phyloP scores from a whole-genome alignment of 1,140 invertebrate genomes.

The Trachymyrmex septentrionalis region DNA sequence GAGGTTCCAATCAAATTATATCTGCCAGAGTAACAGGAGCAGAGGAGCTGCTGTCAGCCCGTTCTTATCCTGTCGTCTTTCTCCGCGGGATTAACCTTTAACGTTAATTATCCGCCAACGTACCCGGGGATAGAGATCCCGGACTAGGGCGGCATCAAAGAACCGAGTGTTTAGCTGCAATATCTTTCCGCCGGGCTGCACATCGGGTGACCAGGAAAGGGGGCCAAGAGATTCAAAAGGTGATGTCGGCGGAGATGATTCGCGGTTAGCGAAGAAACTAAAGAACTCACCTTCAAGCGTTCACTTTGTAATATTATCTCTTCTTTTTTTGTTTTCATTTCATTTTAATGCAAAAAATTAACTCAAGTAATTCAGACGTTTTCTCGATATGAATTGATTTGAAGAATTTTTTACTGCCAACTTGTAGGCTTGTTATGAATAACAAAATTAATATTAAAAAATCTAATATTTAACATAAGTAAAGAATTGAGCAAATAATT shows the following conservation, averaged over 20 bases:
- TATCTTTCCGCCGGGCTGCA: constrained; percentile 82
- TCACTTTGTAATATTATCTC: constrained; percentile 40
- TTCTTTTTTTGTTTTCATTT: constrained; percentile 1
- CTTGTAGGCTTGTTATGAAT: neutral
- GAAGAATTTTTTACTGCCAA: neutral
- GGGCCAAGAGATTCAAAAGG: constrained; percentile 64
- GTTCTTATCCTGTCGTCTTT: constrained; percentile 64
- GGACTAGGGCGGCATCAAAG: constrained; percentile 80
- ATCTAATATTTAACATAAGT: neutral
- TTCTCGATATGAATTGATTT: neutral
- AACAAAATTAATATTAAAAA: neutral
- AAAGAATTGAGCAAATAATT: neutral
- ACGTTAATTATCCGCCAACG: constrained; percentile 81
- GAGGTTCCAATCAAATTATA: constrained; percentile 51
- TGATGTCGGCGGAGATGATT: constrained; percentile 61
- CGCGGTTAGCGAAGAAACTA: constrained; percentile 74
- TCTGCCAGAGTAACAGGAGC: constrained; percentile 34
- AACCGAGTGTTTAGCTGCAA: constrained; percentile 81
- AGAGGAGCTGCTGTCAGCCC: constrained; percentile 52
- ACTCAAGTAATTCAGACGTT: neutral
- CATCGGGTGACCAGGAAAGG: constrained; percentile 76
- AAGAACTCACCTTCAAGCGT: constrained; percentile 63
- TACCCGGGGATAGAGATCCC: constrained; percentile 49
- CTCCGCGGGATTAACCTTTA: constrained; percentile 81
- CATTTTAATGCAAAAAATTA: neutral